phyloP scores from a whole-genome alignment of 2,797 vertebrate genomes.

The Danio aesculapii region DNA sequence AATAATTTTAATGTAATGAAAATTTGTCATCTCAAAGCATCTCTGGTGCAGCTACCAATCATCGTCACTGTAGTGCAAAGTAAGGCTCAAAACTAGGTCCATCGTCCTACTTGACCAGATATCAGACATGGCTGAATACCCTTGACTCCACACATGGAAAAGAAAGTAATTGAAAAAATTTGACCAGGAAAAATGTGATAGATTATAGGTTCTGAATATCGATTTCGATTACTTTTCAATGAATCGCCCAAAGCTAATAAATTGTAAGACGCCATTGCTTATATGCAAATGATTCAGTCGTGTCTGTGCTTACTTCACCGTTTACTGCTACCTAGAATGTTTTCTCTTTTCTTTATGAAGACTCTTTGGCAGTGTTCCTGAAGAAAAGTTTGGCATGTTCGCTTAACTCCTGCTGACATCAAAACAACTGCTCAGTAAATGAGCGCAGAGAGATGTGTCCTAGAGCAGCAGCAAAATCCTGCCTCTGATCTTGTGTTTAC shows the following conservation, averaged over 20 bases:
- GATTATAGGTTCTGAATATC: too few relatives aligned
- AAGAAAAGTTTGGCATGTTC: conserved; percentile 22
- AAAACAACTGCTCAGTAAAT: conserved; percentile 24
- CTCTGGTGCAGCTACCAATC: too few relatives aligned
- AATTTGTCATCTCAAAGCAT: too few relatives aligned
- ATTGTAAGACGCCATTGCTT: not conserved
- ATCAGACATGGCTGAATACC: too few relatives aligned
- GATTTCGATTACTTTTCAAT: too few relatives aligned
- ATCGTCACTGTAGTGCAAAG: too few relatives aligned
- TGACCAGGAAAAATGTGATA: too few relatives aligned
- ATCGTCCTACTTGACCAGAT: too few relatives aligned
- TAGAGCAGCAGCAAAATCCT: conserved; percentile 56
- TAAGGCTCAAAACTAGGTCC: too few relatives aligned
- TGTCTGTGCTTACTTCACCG: not conserved
- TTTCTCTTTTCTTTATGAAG: not conserved
- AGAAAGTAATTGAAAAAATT: too few relatives aligned
- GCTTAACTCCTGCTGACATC: conserved; percentile 13
- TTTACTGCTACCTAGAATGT: not conserved
- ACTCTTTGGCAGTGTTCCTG: not conserved
- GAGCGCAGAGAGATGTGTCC: conserved; percentile 19
- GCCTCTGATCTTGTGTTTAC: conserved; percentile 34
- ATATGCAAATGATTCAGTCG: not conserved
- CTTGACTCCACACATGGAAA: too few relatives aligned
- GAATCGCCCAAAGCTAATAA: not conserved
- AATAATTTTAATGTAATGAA: too few relatives aligned